Evolutionary conservation across 2,113 vertebrate species (phyloP).

Genomic region (Caracal caracal): DNA sequence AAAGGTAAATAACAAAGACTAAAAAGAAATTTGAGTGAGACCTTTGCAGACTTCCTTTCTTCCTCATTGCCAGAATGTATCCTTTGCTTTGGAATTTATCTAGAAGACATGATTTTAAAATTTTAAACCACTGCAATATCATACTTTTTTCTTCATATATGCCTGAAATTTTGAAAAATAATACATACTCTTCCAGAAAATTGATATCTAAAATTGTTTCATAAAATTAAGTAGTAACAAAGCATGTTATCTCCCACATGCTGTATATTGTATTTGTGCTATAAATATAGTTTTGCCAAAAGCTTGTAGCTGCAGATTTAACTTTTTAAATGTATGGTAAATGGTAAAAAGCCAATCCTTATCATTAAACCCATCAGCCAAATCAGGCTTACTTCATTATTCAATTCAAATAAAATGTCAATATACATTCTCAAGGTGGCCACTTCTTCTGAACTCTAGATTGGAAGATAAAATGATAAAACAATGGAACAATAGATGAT

Average conservation of each 20-base stretch:
- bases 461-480: background rate
- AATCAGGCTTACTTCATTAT: background rate
- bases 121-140: background rate
- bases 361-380: background rate
- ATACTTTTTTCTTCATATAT: background rate
- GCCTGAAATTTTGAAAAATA: background rate
- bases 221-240: background rate
- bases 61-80: background rate
- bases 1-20: background rate
- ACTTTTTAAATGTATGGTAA: background rate
- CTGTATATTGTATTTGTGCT: background rate
- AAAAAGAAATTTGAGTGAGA: background rate
- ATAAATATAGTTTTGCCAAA: background rate
- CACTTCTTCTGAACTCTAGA: background rate
- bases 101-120: background rate
- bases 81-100: background rate
- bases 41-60: background rate
- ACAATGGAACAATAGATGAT: background rate
- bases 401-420: background rate
- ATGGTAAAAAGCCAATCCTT: background rate
- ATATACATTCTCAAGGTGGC: background rate
- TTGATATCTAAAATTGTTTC: background rate
- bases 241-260: background rate
- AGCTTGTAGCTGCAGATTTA: background rate
- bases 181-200: background rate